Percentiles rank a stretch among this genome's conserved stretches.
phyloP scores from a whole-genome alignment of 92 coral and sea anemone species.

The Isaurus tuberculatus region DNA sequence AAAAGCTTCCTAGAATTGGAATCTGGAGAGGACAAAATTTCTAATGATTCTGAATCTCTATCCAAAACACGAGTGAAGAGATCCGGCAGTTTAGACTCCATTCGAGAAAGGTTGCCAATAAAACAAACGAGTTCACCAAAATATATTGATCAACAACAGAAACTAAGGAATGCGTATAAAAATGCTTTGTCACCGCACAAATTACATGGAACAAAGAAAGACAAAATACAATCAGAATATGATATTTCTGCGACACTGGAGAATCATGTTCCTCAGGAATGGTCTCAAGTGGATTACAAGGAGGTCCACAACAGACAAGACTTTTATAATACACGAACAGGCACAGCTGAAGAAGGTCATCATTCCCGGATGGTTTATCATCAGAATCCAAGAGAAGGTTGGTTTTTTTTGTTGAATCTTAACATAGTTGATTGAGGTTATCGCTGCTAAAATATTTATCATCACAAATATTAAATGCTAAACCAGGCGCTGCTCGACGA shows the following conservation, averaged over 20 bases:
- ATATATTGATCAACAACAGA: slow-evolving; percentile 9
- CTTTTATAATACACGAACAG: neutral
- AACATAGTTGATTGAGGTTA: neutral
- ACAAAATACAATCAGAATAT: slow-evolving; percentile 33
- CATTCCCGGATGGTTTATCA: neutral
- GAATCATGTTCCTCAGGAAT: slow-evolving; percentile 62
- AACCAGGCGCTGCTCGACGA: too few relatives aligned
- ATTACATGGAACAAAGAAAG: slow-evolving; percentile 59
- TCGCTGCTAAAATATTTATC: too few relatives aligned
- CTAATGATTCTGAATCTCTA: neutral
- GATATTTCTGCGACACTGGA: slow-evolving; percentile 68
- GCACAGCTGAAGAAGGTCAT: neutral
- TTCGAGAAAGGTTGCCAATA: neutral
- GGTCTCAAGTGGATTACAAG: slow-evolving; percentile 29
- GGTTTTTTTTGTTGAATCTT: neutral
- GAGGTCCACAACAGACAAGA: slow-evolving; percentile 32
- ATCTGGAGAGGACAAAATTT: neutral
- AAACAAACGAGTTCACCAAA: neutral
- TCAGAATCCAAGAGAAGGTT: slow-evolving; percentile 16
- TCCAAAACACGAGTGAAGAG: slow-evolving; percentile 9
- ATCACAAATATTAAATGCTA: too few relatives aligned
- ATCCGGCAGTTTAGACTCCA: slow-evolving; percentile 29
- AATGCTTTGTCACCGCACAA: slow-evolving; percentile 57
- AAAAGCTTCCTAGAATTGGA: slow-evolving; percentile 16
- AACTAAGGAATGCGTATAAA: neutral